phyloP scores from a whole-genome alignment of 2,797 vertebrate genomes.

The Calcarius lapponicus region DNA sequence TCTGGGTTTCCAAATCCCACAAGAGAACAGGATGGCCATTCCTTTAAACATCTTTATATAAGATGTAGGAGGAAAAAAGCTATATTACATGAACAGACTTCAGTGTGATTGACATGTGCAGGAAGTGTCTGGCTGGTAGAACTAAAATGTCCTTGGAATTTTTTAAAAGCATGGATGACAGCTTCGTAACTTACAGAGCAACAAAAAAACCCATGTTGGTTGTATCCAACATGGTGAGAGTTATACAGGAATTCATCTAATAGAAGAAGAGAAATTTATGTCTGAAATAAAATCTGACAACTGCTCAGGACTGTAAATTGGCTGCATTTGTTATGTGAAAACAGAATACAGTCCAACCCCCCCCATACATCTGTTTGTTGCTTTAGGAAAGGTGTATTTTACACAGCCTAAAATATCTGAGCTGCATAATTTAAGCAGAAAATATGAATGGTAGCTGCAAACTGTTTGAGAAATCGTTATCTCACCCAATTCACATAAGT shows the following conservation, averaged over 20 bases:
- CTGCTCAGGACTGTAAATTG: background rate
- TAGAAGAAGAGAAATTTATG: background rate
- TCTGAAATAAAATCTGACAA: slow-evolving; percentile 37
- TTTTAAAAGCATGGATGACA: background rate
- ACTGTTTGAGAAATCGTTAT: background rate
- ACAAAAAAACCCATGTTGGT: fast-evolving
- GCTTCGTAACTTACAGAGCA: background rate
- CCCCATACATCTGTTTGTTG: background rate
- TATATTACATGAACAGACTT: background rate
- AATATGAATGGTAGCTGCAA: background rate
- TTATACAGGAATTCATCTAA: background rate
- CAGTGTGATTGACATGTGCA: background rate
- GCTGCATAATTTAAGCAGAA: background rate
- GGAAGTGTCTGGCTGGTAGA: background rate
- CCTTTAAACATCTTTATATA: background rate
- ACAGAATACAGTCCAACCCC: background rate
- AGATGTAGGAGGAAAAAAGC: background rate
- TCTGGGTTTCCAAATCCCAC: background rate
- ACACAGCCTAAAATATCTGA: background rate
- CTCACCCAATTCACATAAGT: background rate
- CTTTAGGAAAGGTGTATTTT: background rate
- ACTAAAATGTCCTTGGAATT: background rate
- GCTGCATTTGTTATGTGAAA: background rate
- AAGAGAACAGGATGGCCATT: background rate
- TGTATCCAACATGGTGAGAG: background rate